Conservation (phyloP, 2,113 vertebrate genomes). For the Thinocorus orbignyianus region DNA sequence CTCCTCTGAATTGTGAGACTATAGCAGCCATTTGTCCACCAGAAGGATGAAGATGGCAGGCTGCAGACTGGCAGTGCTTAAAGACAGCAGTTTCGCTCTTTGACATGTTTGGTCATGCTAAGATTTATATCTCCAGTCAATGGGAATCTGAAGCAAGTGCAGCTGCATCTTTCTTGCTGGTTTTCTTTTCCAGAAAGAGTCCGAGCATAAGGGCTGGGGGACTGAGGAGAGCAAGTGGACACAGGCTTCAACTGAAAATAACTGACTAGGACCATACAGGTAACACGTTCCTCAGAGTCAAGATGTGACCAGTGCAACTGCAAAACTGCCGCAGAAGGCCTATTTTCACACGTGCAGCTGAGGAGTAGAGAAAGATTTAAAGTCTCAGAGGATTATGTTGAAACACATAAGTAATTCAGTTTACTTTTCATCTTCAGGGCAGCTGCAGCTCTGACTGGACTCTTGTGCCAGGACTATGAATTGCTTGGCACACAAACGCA, state of each 20-base stretch:
- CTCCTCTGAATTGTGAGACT: background rate
- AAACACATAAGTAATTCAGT: background rate
- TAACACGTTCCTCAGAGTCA: background rate
- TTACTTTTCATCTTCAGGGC: background rate
- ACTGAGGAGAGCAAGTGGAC: background rate
- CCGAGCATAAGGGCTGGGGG: background rate
- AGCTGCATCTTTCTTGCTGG: background rate
- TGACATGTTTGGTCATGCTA: constrained; percentile 24
- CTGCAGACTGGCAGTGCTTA: background rate
- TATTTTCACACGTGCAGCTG: background rate
- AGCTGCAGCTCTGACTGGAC: background rate
- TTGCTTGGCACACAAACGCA: background rate
- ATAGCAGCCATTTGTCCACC: background rate
- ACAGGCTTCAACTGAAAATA: background rate
- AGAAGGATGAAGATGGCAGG: background rate
- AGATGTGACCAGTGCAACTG: background rate
- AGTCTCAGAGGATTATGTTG: background rate
- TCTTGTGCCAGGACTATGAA: background rate
- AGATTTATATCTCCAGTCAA: constrained; percentile 47
- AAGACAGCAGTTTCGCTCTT: background rate
- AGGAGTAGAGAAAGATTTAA: background rate
- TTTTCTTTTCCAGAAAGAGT: background rate
- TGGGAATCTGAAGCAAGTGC: constrained; percentile 7
- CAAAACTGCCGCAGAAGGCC: background rate
- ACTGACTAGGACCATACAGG: background rate